Percentiles rank a stretch among this genome's conserved stretches.
Conservation (phyloP, 2,888 invertebrate species). For the Scaptomyza tumidula region DNA sequence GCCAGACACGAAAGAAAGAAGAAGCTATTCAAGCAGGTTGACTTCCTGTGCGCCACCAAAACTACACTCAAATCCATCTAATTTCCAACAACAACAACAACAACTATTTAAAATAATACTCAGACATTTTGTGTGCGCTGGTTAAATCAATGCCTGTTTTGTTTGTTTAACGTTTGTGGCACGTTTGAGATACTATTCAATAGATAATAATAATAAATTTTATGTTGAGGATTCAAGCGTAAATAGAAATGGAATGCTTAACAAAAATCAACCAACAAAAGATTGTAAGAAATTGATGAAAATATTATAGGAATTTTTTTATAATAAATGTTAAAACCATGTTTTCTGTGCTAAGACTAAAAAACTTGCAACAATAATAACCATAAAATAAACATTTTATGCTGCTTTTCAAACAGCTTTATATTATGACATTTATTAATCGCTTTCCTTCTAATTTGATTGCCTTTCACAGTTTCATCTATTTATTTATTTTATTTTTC, state of each 20-base stretch:
- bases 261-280: slow-evolving; percentile 3
- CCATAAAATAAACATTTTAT: no score
- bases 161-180: slow-evolving; percentile 8
- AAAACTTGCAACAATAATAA: no score
- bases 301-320: not conserved
- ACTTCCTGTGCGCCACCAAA: slow-evolving; percentile 41
- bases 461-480: not conserved
- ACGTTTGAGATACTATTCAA: slow-evolving; percentile 17
- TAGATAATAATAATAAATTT: slow-evolving; percentile 7
- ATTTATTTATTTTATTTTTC: not conserved
- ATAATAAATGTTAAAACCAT: no score
- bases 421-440: not conserved
- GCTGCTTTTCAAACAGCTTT: not conserved
- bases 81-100: no score
- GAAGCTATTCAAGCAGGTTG: slow-evolving; percentile 57
- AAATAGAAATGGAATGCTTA: not conserved
- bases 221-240: not conserved
- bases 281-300: not conserved
- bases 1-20: slow-evolving; percentile 66
- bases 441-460: slow-evolving; percentile 2
- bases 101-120: no score
- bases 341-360: no score
- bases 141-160: slow-evolving; percentile 10
- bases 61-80: no score
- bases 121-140: not conserved